phyloP scores from a whole-genome alignment of 2,113 vertebrate species.

The Thalassarche chlororhynchos region DNA sequence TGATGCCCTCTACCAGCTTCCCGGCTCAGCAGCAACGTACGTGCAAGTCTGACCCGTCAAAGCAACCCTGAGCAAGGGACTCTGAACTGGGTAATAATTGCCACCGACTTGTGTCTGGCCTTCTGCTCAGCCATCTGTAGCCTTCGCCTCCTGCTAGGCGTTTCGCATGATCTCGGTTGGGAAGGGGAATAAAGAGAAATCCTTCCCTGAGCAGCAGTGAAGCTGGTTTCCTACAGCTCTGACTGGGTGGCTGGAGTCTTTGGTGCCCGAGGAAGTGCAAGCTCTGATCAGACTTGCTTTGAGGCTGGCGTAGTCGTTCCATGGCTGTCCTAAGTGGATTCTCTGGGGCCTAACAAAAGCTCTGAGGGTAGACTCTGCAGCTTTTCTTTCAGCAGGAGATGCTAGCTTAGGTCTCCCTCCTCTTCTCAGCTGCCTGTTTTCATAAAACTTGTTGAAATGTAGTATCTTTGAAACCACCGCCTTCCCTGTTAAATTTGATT shows the following conservation, averaged over 20 bases:
- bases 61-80: neutral
- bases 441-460: neutral
- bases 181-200: neutral
- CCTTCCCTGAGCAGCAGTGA: neutral
- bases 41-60: neutral
- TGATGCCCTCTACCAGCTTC: neutral
- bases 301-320: neutral
- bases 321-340: neutral
- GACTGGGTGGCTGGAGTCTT: neutral
- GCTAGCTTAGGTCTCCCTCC: neutral
- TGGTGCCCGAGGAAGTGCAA: neutral
- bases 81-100: neutral
- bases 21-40: neutral
- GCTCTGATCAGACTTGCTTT: neutral
- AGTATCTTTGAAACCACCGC: neutral
- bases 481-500: neutral
- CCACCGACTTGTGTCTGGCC: neutral
- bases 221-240: neutral
- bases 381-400: neutral
- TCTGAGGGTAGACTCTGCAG: neutral
- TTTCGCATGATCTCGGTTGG: neutral
- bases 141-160: fast-evolving
- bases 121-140: neutral
- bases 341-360: neutral
- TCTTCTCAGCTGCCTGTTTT: neutral